phyloP scores from a whole-genome alignment of 2,113 vertebrate genomes.

The Stictonetta naevosa region DNA sequence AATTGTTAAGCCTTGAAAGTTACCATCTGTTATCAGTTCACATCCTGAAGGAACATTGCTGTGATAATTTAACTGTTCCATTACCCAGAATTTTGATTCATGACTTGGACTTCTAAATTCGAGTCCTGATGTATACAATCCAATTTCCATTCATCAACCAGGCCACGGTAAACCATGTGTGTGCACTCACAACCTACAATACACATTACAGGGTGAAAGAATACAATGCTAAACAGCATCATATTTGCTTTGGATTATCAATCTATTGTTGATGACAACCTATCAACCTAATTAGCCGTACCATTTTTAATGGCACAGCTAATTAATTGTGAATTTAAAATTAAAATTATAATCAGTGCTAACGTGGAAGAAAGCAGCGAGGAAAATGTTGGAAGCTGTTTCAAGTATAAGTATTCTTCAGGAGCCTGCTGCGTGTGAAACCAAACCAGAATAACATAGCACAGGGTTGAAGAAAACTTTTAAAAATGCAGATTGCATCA shows the following conservation, averaged over 20 bases:
- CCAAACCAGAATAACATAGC: not conserved
- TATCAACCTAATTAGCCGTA: conserved; percentile 61
- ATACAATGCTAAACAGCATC: not conserved
- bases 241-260: conserved; percentile 65
- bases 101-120: not conserved
- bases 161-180: not conserved
- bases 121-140: not conserved
- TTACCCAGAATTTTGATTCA: not conserved
- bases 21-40: conserved; percentile 42
- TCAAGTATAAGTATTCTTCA: not conserved
- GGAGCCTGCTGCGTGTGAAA: not conserved
- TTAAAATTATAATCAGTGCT: conserved; percentile 52
- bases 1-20: conserved; percentile 37
- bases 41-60: not conserved
- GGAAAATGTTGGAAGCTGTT: not conserved
- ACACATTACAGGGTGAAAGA: not conserved
- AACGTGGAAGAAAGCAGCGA: not conserved
- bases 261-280: conserved; percentile 63
- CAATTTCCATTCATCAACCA: not conserved
- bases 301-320: conserved; percentile 56
- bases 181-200: not conserved
- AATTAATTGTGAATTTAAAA: conserved; percentile 66
- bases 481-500: not conserved
- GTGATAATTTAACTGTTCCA: conserved; percentile 3
- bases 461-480: not conserved